Evolutionary conservation across 2,113 vertebrate genomes (phyloP).

Genomic region (Rhipidura dahli): DNA sequence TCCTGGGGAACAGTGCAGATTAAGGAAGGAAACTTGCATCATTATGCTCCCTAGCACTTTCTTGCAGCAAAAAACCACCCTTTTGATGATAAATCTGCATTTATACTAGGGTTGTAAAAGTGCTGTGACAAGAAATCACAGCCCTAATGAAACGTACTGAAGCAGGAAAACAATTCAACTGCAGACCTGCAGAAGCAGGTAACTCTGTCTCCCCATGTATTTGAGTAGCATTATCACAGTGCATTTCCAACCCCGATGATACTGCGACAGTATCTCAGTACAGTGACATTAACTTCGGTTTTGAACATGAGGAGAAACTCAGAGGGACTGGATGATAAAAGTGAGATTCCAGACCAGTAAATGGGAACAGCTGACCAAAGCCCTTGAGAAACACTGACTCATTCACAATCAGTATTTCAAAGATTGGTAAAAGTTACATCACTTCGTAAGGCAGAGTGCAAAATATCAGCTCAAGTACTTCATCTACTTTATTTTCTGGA

Average conservation of each 20-base stretch:
- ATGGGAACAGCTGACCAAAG: constrained; percentile 43
- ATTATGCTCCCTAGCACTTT: neutral
- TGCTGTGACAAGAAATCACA: neutral
- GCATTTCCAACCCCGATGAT: neutral
- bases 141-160: rapidly evolving
- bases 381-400: constrained; percentile 42
- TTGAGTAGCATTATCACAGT: neutral
- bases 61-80: neutral
- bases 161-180: neutral
- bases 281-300: neutral
- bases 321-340: neutral
- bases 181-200: neutral
- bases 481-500: neutral
- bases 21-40: neutral
- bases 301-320: neutral
- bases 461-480: neutral
- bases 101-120: neutral
- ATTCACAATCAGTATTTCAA: constrained; percentile 28
- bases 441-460: neutral
- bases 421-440: constrained; percentile 42
- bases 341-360: constrained; percentile 55
- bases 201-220: neutral
- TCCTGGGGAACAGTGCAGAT: neutral
- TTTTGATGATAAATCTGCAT: neutral
- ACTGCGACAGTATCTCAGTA: neutral